phyloP scores from a whole-genome alignment of 2,888 invertebrate genomes.

The Noctua janthe region DNA sequence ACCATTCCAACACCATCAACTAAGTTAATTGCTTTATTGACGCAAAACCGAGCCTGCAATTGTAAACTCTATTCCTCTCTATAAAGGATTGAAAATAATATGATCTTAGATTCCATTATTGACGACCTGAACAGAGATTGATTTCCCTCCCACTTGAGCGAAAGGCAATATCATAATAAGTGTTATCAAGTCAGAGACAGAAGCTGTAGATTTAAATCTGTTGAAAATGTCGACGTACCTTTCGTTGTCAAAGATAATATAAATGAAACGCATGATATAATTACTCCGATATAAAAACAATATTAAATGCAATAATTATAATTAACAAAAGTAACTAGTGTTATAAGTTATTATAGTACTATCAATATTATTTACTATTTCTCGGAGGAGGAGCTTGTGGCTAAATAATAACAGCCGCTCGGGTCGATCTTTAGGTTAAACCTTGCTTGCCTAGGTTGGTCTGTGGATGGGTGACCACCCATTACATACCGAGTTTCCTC shows the following conservation, averaged over 20 bases:
- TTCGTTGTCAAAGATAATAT: not conserved
- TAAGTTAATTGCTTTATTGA: not conserved
- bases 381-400: no score
- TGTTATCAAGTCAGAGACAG: constrained; percentile 3
- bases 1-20: not conserved
- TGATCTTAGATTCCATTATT: not conserved
- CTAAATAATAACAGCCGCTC: no score
- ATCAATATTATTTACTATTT: no score
- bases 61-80: constrained; percentile 10
- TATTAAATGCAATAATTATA: not conserved
- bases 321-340: no score
- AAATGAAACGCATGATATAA: not conserved
- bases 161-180: constrained; percentile 27
- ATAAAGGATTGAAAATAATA: not conserved
- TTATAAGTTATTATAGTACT: no score
- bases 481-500: no score
- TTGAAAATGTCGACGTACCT: not conserved
- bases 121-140: constrained; percentile 27
- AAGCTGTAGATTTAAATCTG: not conserved
- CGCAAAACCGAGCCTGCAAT: not conserved
- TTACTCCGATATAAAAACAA: not conserved
- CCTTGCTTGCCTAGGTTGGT: no score
- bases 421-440: no score
- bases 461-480: no score
- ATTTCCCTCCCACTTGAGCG: constrained; percentile 31